Evolutionary conservation across 2,888 invertebrate genomes (phyloP).

Genomic region (Trissolcus japonicus): DNA sequence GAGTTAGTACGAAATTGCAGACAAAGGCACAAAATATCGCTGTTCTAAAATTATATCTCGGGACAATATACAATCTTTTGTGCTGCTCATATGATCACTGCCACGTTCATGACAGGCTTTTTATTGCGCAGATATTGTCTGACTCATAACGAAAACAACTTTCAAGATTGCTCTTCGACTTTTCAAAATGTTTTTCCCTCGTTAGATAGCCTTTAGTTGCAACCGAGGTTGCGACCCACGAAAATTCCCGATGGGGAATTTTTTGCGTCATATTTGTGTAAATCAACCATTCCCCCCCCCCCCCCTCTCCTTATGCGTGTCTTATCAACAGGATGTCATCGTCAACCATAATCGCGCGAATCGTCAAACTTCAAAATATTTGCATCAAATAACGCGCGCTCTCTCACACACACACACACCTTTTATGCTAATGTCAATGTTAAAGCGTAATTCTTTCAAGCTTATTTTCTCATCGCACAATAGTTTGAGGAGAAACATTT

Average conservation of each 20-base stretch:
- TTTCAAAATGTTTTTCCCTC: constrained; percentile 12
- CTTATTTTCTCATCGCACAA: too few relatives aligned
- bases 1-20: neutral
- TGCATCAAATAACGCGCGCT: neutral
- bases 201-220: constrained; percentile 12
- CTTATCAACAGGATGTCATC: neutral
- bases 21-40: too few relatives aligned
- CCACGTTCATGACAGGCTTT: constrained; percentile 11
- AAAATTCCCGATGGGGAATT: constrained; percentile 14
- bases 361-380: constrained; percentile 1
- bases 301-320: too few relatives aligned
- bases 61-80: too few relatives aligned
- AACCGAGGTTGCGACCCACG: constrained; percentile 5
- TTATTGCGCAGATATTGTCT: constrained; percentile 23
- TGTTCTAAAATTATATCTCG: too few relatives aligned
- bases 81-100: neutral
- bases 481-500: too few relatives aligned
- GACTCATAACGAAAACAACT: constrained; percentile 29
- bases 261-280: constrained; percentile 4
- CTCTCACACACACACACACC: constrained; percentile 1
- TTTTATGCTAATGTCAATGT: constrained; percentile 12
- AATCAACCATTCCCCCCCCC: too few relatives aligned
- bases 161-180: constrained; percentile 18
- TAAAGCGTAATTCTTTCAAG: constrained; percentile 1
- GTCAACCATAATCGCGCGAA: neutral